Conservation (phyloP, 2,797 vertebrate genomes). For the Poeciliopsis infans region DNA sequence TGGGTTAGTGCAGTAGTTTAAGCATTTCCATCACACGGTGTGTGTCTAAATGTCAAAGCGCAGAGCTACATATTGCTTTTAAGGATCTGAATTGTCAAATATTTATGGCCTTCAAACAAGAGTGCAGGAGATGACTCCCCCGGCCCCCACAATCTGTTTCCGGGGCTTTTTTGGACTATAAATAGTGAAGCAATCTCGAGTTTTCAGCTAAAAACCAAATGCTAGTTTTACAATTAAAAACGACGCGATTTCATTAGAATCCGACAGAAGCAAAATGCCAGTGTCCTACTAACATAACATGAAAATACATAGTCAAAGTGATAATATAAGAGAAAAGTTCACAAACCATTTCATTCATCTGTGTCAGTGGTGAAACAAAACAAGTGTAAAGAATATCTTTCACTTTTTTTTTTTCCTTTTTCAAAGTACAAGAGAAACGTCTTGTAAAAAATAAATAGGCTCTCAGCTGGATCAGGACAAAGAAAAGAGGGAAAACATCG, state of each 20-base stretch:
- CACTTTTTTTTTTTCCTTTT: background rate
- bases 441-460: constrained; percentile 16
- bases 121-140: background rate
- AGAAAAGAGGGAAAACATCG: background rate
- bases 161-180: constrained; percentile 1
- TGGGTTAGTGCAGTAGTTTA: constrained; percentile 27
- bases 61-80: constrained; percentile 60
- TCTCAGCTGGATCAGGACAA: constrained; percentile 1
- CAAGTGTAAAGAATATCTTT: constrained; percentile 5
- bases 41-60: constrained; percentile 42
- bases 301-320: constrained; percentile 6
- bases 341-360: constrained; percentile 40
- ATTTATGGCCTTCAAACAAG: constrained; percentile 18
- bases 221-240: constrained; percentile 5
- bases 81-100: constrained; percentile 26
- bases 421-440: constrained; percentile 15
- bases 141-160: background rate
- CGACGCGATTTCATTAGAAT: background rate
- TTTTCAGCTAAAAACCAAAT: constrained; percentile 1
- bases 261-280: constrained; percentile 1
- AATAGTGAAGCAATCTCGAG: background rate
- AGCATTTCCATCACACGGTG: constrained; percentile 14
- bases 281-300: constrained; percentile 8
- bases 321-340: constrained; percentile 10
- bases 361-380: constrained; percentile 44